A percentile compares a stretch with the other conserved stretches of the same genome.
Evolutionary conservation across 2,797 vertebrate species (phyloP).

Genomic region (Sphaeramia orbicularis): DNA sequence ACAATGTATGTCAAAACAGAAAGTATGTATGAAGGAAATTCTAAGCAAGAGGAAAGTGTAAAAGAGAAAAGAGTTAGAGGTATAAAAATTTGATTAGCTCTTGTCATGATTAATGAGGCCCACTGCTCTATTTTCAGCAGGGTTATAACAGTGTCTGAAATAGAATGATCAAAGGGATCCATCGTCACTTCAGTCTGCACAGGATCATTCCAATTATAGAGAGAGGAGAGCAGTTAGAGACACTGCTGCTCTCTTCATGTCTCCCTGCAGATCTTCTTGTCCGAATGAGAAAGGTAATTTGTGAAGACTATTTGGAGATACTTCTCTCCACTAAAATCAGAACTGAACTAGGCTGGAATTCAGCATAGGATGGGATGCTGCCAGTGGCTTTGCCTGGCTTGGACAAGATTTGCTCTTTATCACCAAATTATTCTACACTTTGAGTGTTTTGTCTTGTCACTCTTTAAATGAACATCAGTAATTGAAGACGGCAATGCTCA

Average conservation of each 20-base stretch:
- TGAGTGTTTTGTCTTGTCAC: too few species aligned
- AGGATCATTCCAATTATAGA: conserved; percentile 29
- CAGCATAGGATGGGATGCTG: neutral
- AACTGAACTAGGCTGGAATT: conserved; percentile 5
- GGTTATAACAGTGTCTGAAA: conserved; percentile 40
- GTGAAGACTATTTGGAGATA: conserved; percentile 33
- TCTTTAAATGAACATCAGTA: too few species aligned
- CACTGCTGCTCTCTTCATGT: conserved; percentile 6
- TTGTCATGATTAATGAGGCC: conserved; percentile 34
- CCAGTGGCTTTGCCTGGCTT: neutral
- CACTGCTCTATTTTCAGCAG: conserved; percentile 58
- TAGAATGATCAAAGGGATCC: conserved; percentile 32
- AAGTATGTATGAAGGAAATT: neutral
- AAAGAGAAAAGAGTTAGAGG: conserved; percentile 3
- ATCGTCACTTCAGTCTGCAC: conserved; percentile 4
- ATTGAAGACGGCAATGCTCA: too few species aligned
- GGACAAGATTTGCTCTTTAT: too few species aligned
- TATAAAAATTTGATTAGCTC: conserved; percentile 16
- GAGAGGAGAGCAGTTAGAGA: conserved; percentile 11
- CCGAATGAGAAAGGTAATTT: conserved; percentile 39
- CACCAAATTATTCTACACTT: neutral
- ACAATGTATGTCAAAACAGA: neutral
- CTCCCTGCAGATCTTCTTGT: conserved; percentile 27
- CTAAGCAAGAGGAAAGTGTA: neutral
- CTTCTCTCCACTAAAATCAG: conserved; percentile 16